Base-by-base conservation (phyloP, 2,113 vertebrate species). In the Phaethornis superciliosus region DNA sequence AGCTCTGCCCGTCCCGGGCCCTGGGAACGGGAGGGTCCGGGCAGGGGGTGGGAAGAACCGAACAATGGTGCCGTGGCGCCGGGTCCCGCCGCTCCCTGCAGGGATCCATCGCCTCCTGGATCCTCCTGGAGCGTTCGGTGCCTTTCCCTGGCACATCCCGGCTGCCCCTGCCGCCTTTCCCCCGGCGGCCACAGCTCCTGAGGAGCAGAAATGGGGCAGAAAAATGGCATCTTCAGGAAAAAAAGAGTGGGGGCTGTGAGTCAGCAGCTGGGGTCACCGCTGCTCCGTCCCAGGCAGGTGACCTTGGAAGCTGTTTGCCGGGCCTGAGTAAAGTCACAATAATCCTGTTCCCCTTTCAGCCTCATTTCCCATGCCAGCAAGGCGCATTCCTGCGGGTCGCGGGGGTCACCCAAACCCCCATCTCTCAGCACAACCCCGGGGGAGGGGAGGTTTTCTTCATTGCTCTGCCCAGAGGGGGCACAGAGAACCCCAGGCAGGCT, bases 301-400 rank as follows among this genome's bases (percentile, higher is more conserved):
- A 90, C 95, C 89, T 95, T 83, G 89, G 94, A 65, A 91, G 84
- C 85, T 27, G 0, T 79, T 79, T 85, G 56, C 81, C 85, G 84
- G 86, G 62, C 84, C 90, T 7, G 24, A 67, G n/a, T 51, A 49
- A 79, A 91, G 75, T 15, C 74, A 76, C 76, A 92, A 81, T 94
- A 94, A 95, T 94, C 93, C 94, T 33, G 16, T 85, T 92, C 89
- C 83, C 95, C 95, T 90, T 82, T 76, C 44, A 58, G 76, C 89
- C 94, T 72, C 71, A 35, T 67, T 93, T 90, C 94, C 91, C 46
- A 19, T 72, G 83, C 91, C 82, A 56, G 15, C 42, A 30, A 60
- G 59, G 85, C 95, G 94, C 91, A 11, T 70, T 91, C 46, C 1
- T 13, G 32, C 1, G 54, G 3, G 24, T 9, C 37, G 0, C 74